These are phyloP conservation scores for Trachops cirrhosus DNA, from an alignment of 2,797 vertebrate species.

Conservation along the genomic window DNA sequence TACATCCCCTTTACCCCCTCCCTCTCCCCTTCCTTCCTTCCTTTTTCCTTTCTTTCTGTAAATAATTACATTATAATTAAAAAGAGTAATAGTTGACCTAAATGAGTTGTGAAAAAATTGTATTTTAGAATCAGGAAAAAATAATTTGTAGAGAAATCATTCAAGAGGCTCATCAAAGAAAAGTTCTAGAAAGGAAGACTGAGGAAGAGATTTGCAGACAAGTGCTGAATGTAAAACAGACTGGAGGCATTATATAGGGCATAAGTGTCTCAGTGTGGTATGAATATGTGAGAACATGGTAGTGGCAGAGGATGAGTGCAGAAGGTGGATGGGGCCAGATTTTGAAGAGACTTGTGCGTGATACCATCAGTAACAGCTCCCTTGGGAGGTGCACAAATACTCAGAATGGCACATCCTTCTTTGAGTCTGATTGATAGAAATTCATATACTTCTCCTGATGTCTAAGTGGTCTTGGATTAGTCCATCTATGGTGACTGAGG, in stretches of 20 bases:
- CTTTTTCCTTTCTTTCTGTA: neutral
- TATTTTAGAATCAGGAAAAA: neutral
- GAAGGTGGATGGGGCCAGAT: neutral
- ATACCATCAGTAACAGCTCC: neutral
- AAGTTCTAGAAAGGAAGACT: neutral
- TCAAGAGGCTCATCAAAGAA: neutral
- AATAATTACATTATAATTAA: neutral
- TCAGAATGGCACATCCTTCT: neutral
- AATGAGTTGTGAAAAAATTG: neutral
- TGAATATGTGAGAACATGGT: neutral
- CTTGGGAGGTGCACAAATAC: no score
- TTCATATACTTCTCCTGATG: neutral
- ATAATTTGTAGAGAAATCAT: neutral
- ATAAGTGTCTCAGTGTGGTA: rapidly evolving
- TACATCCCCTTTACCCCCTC: no score
- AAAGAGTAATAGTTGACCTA: neutral
- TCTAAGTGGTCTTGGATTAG: neutral
- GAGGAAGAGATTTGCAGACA: neutral
- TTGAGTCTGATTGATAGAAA: neutral
- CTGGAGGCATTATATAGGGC: neutral
- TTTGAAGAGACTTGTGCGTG: neutral
- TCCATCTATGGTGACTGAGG: neutral
- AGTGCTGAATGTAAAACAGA: neutral
- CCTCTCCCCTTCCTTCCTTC: neutral
- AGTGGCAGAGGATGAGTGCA: neutral